Conservation (phyloP, 1,140 invertebrate genomes). For the Pseudobourletiella spinata region DNA sequence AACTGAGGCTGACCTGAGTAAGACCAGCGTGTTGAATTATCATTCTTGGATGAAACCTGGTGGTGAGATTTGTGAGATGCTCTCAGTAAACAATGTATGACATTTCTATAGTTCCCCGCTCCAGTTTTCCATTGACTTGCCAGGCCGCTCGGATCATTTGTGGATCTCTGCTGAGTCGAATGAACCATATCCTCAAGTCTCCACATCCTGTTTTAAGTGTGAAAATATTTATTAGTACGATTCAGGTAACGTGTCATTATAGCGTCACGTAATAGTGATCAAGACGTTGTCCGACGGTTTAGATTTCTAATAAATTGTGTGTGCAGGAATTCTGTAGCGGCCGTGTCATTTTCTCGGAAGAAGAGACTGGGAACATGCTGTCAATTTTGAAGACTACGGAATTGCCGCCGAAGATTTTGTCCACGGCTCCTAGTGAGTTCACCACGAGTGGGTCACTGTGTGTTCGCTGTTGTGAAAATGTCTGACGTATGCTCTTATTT, state of each 20-base stretch:
- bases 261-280: too few relatives aligned
- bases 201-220: conserved; percentile 30
- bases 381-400: conserved; percentile 29
- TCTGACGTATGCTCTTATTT: too few relatives aligned
- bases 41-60: too few relatives aligned
- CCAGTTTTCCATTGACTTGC: conserved; percentile 27
- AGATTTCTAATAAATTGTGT: background rate
- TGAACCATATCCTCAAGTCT: conserved; percentile 17
- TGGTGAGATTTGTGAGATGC: too few relatives aligned
- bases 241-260: conserved; percentile 26
- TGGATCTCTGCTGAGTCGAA: conserved; percentile 24
- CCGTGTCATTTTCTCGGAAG: conserved; percentile 19
- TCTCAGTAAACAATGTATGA: too few relatives aligned
- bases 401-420: conserved; percentile 29
- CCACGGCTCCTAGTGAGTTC: conserved; percentile 28
- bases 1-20: background rate
- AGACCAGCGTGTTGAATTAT: too few relatives aligned
- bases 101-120: conserved; percentile 26
- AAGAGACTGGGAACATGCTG: conserved; percentile 29
- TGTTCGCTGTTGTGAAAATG: too few relatives aligned
- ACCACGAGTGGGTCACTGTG: too few relatives aligned
- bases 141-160: conserved; percentile 30
- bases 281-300: too few relatives aligned
- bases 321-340: conserved; percentile 33
- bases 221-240: conserved; percentile 29